Percentiles rank a stretch among this genome's conserved stretches.
phyloP scores from a whole-genome alignment of 2,797 vertebrate genomes.

The Gadopsis marmoratus region DNA sequence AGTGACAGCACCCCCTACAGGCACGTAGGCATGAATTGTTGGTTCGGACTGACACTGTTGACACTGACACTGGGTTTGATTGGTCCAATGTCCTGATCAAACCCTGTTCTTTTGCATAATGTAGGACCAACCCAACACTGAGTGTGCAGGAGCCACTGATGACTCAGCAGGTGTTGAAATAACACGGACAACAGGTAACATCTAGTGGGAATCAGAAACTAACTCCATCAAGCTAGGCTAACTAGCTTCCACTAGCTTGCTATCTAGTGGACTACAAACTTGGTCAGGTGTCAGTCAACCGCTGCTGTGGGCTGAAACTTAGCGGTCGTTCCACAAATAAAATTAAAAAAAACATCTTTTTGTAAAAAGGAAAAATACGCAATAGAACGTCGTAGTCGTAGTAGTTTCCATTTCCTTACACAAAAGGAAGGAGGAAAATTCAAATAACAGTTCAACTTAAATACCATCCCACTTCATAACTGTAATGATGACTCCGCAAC shows the following conservation, averaged over 20 bases:
- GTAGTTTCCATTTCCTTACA: too few species aligned
- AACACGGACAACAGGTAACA: background rate
- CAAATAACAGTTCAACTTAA: too few species aligned
- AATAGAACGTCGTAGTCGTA: too few species aligned
- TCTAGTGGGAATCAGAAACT: background rate
- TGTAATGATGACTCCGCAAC: background rate
- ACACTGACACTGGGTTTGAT: background rate
- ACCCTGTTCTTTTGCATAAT: too few species aligned
- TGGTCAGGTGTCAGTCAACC: background rate
- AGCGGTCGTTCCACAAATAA: background rate
- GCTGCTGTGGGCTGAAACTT: background rate
- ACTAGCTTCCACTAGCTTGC: background rate
- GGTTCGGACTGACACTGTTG: background rate
- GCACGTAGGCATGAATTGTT: background rate
- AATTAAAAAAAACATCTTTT: background rate
- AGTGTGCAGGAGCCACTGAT: too few species aligned
- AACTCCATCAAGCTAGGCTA: background rate
- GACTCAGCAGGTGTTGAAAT: background rate
- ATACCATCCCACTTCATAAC: background rate
- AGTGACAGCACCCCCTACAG: background rate
- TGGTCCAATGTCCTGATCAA: background rate
- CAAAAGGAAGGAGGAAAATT: too few species aligned
- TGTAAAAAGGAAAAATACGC: background rate
- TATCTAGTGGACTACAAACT: background rate
- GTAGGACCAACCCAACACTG: too few species aligned